A percentile compares a stretch with the other conserved stretches of the same genome.
These are phyloP conservation scores for Aptenodytes forsteri DNA, from an alignment of 2,113 vertebrate genomes.

Conservation along the genomic window DNA sequence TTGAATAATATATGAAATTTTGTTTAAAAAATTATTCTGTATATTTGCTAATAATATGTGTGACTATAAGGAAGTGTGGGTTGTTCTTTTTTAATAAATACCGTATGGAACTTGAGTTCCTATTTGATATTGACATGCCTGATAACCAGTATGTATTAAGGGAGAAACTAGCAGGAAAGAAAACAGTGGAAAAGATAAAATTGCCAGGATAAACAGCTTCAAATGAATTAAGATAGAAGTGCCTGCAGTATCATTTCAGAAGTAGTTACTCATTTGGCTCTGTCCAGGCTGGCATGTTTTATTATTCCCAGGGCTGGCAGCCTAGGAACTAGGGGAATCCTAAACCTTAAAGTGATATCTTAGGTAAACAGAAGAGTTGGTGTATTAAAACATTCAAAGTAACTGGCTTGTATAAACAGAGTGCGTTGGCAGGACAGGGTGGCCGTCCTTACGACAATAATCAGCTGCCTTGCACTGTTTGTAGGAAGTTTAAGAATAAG, in stretches of 20 bases:
- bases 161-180: background rate
- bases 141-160: background rate
- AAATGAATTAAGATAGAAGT: background rate
- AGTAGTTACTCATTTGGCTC: background rate
- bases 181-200: background rate
- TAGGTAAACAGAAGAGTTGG: background rate
- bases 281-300: background rate
- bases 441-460: rapidly evolving
- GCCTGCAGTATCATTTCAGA: background rate
- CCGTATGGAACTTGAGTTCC: background rate
- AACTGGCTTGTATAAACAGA: background rate
- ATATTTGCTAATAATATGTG: background rate
- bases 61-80: background rate
- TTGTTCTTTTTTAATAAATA: background rate
- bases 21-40: background rate
- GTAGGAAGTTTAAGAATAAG: background rate
- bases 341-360: background rate
- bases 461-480: background rate
- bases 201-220: background rate
- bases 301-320: background rate
- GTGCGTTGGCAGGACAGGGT: background rate
- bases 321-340: background rate
- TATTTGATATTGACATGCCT: background rate
- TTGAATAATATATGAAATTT: background rate
- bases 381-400: background rate